Evolutionary conservation across 2,888 invertebrate genomes (phyloP).

Genomic region (Trilocha varians): DNA sequence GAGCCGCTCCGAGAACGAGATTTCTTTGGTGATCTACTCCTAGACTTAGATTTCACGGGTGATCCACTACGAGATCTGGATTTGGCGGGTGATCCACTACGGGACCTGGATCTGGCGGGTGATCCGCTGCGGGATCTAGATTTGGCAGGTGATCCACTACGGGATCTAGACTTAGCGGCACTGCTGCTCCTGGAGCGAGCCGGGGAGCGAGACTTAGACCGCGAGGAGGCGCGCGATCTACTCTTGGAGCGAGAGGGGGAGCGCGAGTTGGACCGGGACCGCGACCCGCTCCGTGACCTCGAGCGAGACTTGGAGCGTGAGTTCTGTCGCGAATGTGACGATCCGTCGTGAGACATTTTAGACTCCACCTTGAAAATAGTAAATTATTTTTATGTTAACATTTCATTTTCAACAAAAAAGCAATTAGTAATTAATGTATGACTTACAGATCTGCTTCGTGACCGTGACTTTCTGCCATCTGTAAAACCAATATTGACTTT

Average conservation of each 20-base stretch:
- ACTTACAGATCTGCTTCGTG: slow-evolving; percentile 54
- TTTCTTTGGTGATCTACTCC: slow-evolving; percentile 20
- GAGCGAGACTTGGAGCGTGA: slow-evolving; percentile 33
- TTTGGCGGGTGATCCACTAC: slow-evolving; percentile 16
- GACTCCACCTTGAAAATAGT: slow-evolving; percentile 31
- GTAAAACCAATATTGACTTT: slow-evolving; percentile 12
- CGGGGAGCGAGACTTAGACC: slow-evolving; percentile 10
- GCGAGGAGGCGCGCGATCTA: slow-evolving; percentile 10
- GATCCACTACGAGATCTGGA: slow-evolving; percentile 16
- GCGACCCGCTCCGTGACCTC: slow-evolving; percentile 8
- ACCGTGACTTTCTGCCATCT: slow-evolving; percentile 50
- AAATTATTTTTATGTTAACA: background rate
- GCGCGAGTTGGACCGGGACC: slow-evolving; percentile 13
- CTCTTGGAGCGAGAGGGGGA: slow-evolving; percentile 12
- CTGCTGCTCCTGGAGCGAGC: background rate
- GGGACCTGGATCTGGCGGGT: slow-evolving; percentile 15
- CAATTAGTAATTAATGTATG: slow-evolving; percentile 1
- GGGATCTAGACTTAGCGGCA: slow-evolving; percentile 5
- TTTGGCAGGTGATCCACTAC: slow-evolving; percentile 5
- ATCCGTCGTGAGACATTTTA: slow-evolving; percentile 50
- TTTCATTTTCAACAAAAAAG: background rate
- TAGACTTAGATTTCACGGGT: slow-evolving; percentile 15
- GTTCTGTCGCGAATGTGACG: slow-evolving; percentile 26
- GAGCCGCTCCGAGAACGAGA: slow-evolving; percentile 21
- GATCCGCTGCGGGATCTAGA: slow-evolving; percentile 18